Evolutionary conservation across 2,113 vertebrate species (phyloP).

Genomic region (Mixornis gularis): DNA sequence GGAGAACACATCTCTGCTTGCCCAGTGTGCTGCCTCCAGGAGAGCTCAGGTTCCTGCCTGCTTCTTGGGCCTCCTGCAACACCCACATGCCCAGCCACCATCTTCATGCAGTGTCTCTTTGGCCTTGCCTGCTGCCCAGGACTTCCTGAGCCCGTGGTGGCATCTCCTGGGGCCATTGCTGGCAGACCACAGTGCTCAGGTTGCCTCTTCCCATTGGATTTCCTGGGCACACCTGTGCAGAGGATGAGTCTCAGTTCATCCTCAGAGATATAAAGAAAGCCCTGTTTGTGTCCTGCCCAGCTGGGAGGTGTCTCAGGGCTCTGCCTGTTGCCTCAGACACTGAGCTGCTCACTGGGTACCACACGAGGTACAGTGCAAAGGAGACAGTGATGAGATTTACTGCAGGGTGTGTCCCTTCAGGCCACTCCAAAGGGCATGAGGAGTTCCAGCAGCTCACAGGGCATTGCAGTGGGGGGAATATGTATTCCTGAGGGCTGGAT

Average conservation of each 20-base stretch:
- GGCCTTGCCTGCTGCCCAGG: background rate
- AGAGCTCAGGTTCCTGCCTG: background rate
- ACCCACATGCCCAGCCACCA: background rate
- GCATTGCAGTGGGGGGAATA: background rate
- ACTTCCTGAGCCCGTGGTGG: background rate
- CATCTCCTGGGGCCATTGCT: background rate
- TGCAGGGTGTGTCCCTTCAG: background rate
- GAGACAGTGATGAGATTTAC: background rate
- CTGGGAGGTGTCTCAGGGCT: background rate
- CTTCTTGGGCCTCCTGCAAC: background rate
- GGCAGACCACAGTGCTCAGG: background rate
- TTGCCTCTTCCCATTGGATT: background rate
- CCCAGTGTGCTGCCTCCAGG: background rate
- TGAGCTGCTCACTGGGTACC: background rate
- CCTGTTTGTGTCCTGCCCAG: background rate
- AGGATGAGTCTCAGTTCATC: accelerated
- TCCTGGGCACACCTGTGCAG: background rate
- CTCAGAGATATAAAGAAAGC: background rate
- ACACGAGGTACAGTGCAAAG: background rate
- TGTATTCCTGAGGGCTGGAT: background rate
- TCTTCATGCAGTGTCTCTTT: background rate
- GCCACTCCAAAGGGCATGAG: background rate
- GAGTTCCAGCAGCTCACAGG: background rate
- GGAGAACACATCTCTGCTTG: background rate
- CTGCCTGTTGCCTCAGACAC: background rate